Evolutionary conservation across 1,140 invertebrate genomes (phyloP).

Genomic region (Zaprionus kolodkinae): DNA sequence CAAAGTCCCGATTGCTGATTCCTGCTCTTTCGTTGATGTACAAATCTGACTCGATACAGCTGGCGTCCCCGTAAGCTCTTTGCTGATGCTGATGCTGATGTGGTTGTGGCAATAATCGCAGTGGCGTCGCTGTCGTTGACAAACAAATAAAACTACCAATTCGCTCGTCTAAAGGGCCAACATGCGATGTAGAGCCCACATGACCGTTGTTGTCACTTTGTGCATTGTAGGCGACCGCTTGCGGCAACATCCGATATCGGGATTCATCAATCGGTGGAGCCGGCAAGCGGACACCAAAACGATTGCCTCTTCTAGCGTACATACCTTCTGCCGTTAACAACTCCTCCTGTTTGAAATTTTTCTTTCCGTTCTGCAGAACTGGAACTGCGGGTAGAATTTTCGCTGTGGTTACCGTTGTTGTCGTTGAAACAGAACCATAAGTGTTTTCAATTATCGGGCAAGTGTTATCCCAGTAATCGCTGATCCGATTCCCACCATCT

Average conservation of each 20-base stretch:
- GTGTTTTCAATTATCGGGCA: conserved; percentile 25
- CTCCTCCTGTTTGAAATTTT: neutral
- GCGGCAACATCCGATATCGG: conserved; percentile 75
- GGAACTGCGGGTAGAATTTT: conserved; percentile 59
- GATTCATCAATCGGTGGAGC: conserved; percentile 70
- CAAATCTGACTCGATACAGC: conserved; percentile 20
- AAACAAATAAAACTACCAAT: conserved; percentile 45
- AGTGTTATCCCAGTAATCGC: conserved; percentile 48
- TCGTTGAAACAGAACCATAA: conserved; percentile 61
- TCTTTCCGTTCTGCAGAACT: conserved; percentile 43
- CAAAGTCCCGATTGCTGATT: conserved; percentile 35
- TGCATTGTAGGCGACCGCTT: conserved; percentile 42
- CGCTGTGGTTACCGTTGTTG: conserved; percentile 9
- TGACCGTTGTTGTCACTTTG: conserved; percentile 41
- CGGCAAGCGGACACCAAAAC: conserved; percentile 58
- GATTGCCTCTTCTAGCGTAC: conserved; percentile 43
- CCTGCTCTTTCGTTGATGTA: conserved; percentile 20
- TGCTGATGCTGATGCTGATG: conserved; percentile 21
- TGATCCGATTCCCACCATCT: neutral
- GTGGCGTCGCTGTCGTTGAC: conserved; percentile 83
- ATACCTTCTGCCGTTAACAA: conserved; percentile 53
- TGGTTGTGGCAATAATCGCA: conserved; percentile 53
- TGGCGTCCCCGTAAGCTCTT: conserved; percentile 50
- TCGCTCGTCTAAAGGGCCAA: conserved; percentile 31
- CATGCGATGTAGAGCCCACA: conserved; percentile 77